Conservation (phyloP, 2,113 vertebrate genomes). For the Lagopus leucura region DNA sequence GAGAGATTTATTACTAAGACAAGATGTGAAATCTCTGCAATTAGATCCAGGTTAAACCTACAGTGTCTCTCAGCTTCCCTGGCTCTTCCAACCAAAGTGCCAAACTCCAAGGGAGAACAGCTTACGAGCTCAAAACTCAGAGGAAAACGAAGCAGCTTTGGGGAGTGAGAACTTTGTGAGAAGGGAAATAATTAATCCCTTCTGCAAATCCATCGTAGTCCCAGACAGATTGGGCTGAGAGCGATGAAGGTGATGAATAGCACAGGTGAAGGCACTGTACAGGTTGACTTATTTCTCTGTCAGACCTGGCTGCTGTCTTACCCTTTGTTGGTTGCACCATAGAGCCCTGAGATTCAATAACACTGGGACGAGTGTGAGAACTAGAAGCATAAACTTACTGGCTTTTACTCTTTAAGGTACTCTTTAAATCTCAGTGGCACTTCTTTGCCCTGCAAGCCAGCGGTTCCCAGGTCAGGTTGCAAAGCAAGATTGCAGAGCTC, state of each 20-base stretch:
- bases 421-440: not conserved
- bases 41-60: slow-evolving; percentile 6
- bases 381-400: not conserved
- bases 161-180: not conserved
- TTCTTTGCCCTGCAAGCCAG: not conserved
- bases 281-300: not conserved
- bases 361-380: not conserved
- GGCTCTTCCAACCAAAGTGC: slow-evolving; percentile 22
- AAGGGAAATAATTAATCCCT: not conserved
- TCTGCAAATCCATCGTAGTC: not conserved
- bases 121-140: slow-evolving; percentile 52
- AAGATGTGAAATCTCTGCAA: slow-evolving; percentile 13
- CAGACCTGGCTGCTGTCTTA: not conserved
- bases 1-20: slow-evolving; percentile 19
- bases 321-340: not conserved
- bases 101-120: slow-evolving; percentile 55
- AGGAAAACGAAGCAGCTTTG: slow-evolving; percentile 62
- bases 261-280: not conserved
- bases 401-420: not conserved
- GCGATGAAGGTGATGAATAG: not conserved
- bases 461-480: not conserved
- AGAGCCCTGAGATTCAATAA: not conserved
- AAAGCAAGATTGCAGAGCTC: not conserved
- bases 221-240: not conserved
- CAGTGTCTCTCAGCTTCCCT: not conserved